phyloP scores from a whole-genome alignment of 2,888 invertebrate species.

The Halictus quadricinctus region DNA sequence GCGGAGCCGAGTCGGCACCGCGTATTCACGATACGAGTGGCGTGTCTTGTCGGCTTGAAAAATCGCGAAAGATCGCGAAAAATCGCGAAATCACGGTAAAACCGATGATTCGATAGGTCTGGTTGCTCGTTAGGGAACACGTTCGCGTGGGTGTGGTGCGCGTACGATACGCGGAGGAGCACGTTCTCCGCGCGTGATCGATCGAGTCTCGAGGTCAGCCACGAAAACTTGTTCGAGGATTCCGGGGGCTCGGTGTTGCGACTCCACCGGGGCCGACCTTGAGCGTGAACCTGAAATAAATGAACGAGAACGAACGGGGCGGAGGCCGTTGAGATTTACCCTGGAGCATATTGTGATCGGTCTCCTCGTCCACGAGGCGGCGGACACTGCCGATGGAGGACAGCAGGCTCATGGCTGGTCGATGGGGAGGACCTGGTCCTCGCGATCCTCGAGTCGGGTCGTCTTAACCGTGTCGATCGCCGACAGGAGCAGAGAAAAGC shows the following conservation, averaged over 20 bases:
- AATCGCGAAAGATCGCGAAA: background rate
- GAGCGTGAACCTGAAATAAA: constrained; percentile 44
- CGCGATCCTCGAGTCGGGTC: constrained; percentile 5
- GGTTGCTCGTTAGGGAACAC: background rate
- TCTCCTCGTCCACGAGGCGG: constrained; percentile 80
- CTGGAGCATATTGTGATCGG: constrained; percentile 82
- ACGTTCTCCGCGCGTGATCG: constrained; percentile 33
- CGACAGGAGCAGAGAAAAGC: constrained; percentile 39
- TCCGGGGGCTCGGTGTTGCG: constrained; percentile 20
- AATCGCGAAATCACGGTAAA: background rate
- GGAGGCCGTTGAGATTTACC: constrained; percentile 75
- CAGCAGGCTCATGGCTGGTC: constrained; percentile 76
- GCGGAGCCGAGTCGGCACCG: background rate
- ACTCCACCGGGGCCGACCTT: constrained; percentile 45
- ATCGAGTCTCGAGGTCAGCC: constrained; percentile 54
- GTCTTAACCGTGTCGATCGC: constrained; percentile 37
- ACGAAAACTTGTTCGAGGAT: constrained; percentile 39
- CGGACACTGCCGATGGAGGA: constrained; percentile 76
- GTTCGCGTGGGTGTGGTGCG: constrained; percentile 7
- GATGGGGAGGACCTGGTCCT: constrained; percentile 6
- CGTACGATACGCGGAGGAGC: background rate
- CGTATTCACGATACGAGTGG: too few relatives aligned
- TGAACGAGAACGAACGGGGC: background rate
- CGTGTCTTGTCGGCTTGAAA: too few relatives aligned
- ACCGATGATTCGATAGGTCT: background rate